Evolutionary conservation across 2,113 vertebrate species (phyloP).

Genomic region (Daboia siamensis): DNA sequence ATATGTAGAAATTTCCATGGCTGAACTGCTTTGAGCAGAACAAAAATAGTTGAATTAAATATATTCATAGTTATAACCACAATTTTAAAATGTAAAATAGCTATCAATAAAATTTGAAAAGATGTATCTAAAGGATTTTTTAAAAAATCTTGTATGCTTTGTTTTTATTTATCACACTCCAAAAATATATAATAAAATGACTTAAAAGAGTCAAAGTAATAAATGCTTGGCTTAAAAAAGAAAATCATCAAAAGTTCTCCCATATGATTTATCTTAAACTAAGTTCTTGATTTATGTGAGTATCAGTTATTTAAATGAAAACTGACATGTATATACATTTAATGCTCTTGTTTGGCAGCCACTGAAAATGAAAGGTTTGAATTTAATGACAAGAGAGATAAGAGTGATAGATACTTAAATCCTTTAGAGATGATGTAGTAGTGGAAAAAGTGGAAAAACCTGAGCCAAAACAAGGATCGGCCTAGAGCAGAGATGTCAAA

Average conservation of each 20-base stretch:
- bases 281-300: not conserved
- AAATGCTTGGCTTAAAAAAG: not conserved
- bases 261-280: not conserved
- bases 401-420: not conserved
- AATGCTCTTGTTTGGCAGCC: not conserved
- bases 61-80: not conserved
- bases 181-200: not conserved
- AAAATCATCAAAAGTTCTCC: not conserved
- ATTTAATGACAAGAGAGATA: not conserved
- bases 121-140: not conserved
- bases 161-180: not conserved
- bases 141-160: not conserved
- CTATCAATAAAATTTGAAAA: not conserved
- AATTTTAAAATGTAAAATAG: not conserved
- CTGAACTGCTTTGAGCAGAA: conserved; percentile 6
- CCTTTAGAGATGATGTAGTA: not conserved
- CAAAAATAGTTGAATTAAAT: not conserved
- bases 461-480: too few relatives aligned
- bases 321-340: not conserved
- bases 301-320: not conserved
- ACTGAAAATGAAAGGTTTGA: not conserved
- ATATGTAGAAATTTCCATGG: conserved; percentile 16
- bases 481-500: too few relatives aligned
- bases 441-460: too few relatives aligned
- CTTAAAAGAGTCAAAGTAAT: not conserved